A percentile compares a stretch with the other conserved stretches of the same genome.
phyloP scores from a whole-genome alignment of 2,113 vertebrate species.

The Zootoca vivipara region DNA sequence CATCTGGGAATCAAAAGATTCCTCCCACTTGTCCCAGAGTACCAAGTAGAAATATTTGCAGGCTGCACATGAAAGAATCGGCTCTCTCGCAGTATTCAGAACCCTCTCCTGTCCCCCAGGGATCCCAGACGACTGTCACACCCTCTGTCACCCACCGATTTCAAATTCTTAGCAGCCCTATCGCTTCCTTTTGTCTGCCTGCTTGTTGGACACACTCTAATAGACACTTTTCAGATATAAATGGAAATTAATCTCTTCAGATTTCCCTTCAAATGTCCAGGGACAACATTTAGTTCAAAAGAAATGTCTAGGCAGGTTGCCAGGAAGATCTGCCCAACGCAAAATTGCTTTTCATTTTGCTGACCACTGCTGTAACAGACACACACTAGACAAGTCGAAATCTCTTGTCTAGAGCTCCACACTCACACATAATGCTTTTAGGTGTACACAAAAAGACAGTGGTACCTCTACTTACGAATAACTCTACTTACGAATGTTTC shows the following conservation, averaged over 20 bases:
- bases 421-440: background rate
- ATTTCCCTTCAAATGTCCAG: constrained; percentile 4
- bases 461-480: too few species aligned
- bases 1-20: too few species aligned
- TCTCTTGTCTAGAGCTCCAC: background rate
- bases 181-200: background rate
- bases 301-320: background rate
- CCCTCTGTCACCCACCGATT: background rate
- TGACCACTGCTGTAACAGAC: background rate
- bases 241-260: background rate
- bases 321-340: background rate
- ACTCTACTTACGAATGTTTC: too few species aligned
- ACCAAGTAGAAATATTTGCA: background rate
- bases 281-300: background rate
- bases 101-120: background rate
- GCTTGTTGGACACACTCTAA: background rate
- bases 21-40: too few species aligned
- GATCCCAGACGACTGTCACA: too few species aligned
- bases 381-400: background rate
- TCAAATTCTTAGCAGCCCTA: background rate
- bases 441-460: background rate
- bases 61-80: background rate
- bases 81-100: background rate
- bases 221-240: background rate
- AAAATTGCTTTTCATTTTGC: background rate